phyloP scores from a whole-genome alignment of 2,113 vertebrate genomes.

The Cairina moschata region DNA sequence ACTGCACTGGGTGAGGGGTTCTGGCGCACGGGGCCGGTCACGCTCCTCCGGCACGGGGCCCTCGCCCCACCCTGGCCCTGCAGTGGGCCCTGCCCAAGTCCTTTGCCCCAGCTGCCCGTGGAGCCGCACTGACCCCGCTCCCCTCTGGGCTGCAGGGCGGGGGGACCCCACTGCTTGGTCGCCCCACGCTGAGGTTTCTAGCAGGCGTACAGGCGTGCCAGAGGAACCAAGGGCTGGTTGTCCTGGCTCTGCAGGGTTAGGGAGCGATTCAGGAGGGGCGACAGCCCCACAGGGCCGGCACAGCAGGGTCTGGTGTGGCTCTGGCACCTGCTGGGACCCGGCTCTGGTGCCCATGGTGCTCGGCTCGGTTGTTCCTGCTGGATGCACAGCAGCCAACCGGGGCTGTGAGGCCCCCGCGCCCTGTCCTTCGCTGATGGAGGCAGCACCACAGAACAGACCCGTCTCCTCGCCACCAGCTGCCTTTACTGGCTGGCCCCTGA shows the following conservation, averaged over 20 bases:
- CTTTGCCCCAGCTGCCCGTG: conserved; percentile 10
- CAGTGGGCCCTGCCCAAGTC: not conserved
- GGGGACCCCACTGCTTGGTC: not conserved
- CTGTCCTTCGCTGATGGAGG: no score
- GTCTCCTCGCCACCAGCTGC: not conserved
- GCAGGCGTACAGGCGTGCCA: accelerated
- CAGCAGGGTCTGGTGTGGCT: accelerated
- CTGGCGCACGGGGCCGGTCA: not conserved
- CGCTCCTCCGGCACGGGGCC: not conserved
- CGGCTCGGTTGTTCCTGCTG: accelerated
- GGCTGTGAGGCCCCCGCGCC: not conserved
- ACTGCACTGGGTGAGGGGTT: conserved; percentile 68
- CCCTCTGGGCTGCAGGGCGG: accelerated
- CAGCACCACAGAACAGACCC: accelerated
- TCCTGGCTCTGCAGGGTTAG: accelerated
- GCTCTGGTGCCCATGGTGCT: not conserved
- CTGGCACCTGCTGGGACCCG: accelerated
- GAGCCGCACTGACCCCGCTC: accelerated
- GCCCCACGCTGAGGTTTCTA: not conserved
- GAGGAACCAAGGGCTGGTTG: not conserved
- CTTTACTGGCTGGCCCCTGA: accelerated
- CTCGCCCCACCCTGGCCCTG: not conserved
- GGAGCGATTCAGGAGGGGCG: not conserved
- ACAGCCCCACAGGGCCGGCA: not conserved
- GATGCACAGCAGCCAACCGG: accelerated